phyloP scores from a whole-genome alignment of 2,113 vertebrate species.

The Oncorhynchus tshawytscha region DNA sequence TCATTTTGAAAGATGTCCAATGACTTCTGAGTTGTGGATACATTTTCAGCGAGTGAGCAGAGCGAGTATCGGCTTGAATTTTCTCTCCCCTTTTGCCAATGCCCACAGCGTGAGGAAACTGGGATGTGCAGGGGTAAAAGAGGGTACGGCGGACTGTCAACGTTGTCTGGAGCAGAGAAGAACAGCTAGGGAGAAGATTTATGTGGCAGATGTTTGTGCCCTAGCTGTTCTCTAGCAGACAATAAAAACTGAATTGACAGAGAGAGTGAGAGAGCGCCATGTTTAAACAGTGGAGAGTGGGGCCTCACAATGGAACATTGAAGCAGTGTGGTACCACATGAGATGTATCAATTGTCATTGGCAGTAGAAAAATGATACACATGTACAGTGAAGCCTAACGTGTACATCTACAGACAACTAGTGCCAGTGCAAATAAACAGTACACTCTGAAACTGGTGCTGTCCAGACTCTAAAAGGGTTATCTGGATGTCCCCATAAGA shows the following conservation, averaged over 20 bases:
- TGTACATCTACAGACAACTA: too few species aligned
- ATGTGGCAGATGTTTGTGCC: constrained; percentile 60
- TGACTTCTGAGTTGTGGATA: not conserved
- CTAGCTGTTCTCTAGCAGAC: constrained; percentile 53
- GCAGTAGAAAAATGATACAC: not conserved
- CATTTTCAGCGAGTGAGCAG: not conserved
- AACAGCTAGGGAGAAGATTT: constrained; percentile 46
- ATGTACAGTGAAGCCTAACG: not conserved
- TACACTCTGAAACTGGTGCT: too few species aligned
- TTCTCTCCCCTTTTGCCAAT: not conserved
- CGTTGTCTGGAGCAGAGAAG: constrained; percentile 31
- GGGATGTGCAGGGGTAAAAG: constrained; percentile 53
- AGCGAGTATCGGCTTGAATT: not conserved
- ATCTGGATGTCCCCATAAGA: too few species aligned
- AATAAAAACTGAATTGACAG: constrained; percentile 61
- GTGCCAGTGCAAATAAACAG: too few species aligned
- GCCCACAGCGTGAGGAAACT: constrained; percentile 16
- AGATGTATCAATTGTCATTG: too few species aligned
- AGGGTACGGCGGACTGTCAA: constrained; percentile 15
- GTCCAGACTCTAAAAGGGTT: too few species aligned
- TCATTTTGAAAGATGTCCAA: not conserved
- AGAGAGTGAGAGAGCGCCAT: constrained; percentile 9
- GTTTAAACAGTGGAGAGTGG: constrained; percentile 10
- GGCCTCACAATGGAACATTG: constrained; percentile 24
- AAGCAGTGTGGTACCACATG: too few species aligned